phyloP scores from a whole-genome alignment of 2,888 invertebrate genomes.

The Andricus curvator region DNA sequence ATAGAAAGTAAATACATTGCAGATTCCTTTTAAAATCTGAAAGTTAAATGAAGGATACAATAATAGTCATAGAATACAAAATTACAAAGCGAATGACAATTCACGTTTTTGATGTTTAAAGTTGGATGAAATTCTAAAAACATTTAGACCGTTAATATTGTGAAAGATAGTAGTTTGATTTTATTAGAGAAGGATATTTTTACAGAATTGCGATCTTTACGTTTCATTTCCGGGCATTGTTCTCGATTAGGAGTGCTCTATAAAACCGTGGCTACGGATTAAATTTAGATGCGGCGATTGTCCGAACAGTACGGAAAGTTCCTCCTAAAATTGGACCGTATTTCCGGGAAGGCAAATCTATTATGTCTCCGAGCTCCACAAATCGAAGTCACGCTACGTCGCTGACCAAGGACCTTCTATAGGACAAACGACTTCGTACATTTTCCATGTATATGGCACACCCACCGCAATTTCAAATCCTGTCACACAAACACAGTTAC shows the following conservation, averaged over 20 bases:
- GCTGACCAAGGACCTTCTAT: conserved; percentile 29
- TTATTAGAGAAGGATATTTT: neutral
- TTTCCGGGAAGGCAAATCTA: conserved; percentile 38
- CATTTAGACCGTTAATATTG: neutral
- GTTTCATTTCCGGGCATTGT: conserved; percentile 14
- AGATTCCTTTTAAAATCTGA: too few relatives aligned
- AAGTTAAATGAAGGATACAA: too few relatives aligned
- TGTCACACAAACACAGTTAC: conserved; percentile 5
- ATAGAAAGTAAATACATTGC: too few relatives aligned
- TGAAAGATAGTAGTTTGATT: neutral
- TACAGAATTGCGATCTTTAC: neutral
- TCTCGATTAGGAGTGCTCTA: conserved; percentile 4
- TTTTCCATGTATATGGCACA: conserved; percentile 20
- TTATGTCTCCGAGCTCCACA: conserved; percentile 35
- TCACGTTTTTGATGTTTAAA: neutral
- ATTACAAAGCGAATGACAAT: neutral
- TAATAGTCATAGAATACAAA: too few relatives aligned
- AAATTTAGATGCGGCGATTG: conserved; percentile 36
- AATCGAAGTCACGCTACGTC: conserved; percentile 40
- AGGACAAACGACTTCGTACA: conserved; percentile 30
- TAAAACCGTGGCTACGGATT: conserved; percentile 26
- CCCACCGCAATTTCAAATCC: conserved; percentile 10
- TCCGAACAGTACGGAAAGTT: conserved; percentile 31
- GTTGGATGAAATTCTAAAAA: neutral
- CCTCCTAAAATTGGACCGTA: conserved; percentile 32